Percentiles rank a stretch among this genome's conserved stretches.
Conservation (phyloP, 2,797 vertebrate species). For the Syndactyla subalaris region DNA sequence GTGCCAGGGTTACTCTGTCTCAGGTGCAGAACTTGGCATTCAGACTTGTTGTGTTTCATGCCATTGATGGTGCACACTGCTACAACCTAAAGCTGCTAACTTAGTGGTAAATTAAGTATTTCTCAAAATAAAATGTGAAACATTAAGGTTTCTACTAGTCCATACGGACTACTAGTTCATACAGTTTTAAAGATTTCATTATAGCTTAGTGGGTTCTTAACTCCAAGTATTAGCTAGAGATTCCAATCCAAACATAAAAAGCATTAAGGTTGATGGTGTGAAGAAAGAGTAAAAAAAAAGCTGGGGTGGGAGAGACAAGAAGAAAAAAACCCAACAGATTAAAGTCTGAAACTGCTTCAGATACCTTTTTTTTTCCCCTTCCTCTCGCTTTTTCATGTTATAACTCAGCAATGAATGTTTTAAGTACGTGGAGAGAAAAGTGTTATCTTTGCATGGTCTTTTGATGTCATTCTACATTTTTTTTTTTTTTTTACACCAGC, state of each 20-base stretch:
- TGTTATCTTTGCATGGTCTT: background rate
- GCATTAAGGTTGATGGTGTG: background rate
- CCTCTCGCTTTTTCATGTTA: background rate
- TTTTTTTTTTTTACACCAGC: background rate
- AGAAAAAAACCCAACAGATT: background rate
- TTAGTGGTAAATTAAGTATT: background rate
- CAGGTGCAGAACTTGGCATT: background rate
- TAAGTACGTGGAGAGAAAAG: background rate
- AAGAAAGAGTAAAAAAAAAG: background rate
- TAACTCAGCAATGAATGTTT: background rate
- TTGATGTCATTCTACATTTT: background rate
- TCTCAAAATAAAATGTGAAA: background rate
- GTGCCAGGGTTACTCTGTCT: rapidly evolving
- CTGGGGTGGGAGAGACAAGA: rapidly evolving
- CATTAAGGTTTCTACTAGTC: background rate
- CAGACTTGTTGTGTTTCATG: background rate
- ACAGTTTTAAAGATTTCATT: background rate
- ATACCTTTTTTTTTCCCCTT: rapidly evolving
- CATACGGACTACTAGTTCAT: background rate
- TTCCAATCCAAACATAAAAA: background rate
- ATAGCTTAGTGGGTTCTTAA: background rate
- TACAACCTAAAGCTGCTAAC: background rate
- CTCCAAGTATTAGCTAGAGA: background rate
- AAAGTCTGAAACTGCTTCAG: background rate
- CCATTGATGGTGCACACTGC: too few species aligned